phyloP scores from a whole-genome alignment of 64 coral and sea anemone species.

The Porites lutea region DNA sequence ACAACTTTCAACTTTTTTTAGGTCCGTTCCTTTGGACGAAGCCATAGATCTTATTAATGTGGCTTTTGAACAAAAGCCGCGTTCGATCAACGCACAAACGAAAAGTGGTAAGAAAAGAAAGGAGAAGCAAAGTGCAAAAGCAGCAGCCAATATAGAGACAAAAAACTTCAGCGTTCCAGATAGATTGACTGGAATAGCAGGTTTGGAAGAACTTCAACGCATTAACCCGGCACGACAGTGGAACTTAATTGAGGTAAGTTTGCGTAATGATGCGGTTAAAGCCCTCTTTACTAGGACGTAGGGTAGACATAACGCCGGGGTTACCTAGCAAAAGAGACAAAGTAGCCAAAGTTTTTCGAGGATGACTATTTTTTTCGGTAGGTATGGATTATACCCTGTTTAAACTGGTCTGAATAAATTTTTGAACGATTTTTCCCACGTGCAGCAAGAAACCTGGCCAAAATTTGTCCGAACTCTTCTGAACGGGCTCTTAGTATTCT shows the following conservation, averaged over 20 bases:
- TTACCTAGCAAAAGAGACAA: no score
- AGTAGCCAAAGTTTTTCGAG: no score
- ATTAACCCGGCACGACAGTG: slow-evolving; percentile 83
- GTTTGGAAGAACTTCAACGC: slow-evolving; percentile 69
- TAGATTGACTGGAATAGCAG: slow-evolving; percentile 83
- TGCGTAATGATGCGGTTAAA: no score
- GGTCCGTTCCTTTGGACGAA: slow-evolving; percentile 80
- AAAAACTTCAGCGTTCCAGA: slow-evolving; percentile 89
- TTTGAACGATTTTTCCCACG: no score
- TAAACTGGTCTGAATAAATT: no score
- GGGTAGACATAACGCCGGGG: no score
- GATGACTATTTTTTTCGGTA: no score
- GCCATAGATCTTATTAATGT: slow-evolving; percentile 98
- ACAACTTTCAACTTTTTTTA: neutral
- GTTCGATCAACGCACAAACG: slow-evolving; percentile 7
- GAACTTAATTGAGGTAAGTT: slow-evolving; percentile 97
- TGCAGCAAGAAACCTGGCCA: no score
- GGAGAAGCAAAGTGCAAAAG: neutral
- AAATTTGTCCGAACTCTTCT: no score
- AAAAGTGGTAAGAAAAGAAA: slow-evolving; percentile 58
- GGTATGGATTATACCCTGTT: no score
- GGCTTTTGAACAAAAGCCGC: slow-evolving; percentile 91
- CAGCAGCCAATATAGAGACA: neutral
- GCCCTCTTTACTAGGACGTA: no score
- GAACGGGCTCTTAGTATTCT: no score